phyloP scores from a whole-genome alignment of 2,113 vertebrate genomes.

The Stomatorhinus ivindoensis region DNA sequence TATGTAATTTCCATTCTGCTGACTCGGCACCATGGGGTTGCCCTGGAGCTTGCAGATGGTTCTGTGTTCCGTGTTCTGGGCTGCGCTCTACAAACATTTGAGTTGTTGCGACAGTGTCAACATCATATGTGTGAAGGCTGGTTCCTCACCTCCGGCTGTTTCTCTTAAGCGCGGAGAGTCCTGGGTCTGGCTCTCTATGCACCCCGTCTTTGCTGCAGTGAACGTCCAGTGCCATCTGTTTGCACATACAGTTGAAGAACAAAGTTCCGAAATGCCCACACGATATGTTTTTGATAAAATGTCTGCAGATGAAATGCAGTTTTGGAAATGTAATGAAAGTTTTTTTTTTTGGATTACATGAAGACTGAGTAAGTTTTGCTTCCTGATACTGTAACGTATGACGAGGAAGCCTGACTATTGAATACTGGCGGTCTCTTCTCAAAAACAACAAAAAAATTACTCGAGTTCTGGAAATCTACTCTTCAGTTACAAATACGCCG shows the following conservation, averaged over 20 bases:
- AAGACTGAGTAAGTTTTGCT: background rate
- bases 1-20: background rate
- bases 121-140: constrained; percentile 36
- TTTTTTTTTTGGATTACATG: background rate
- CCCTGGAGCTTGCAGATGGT: background rate
- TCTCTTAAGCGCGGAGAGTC: constrained; percentile 57
- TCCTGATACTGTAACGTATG: background rate
- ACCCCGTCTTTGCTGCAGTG: background rate
- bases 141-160: constrained; percentile 55
- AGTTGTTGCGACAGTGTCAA: constrained; percentile 44
- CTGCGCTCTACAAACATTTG: constrained; percentile 9
- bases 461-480: background rate
- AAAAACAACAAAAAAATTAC: background rate
- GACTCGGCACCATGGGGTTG: background rate
- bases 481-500: background rate
- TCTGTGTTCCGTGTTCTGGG: background rate
- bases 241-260: background rate
- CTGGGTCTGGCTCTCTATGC: constrained; percentile 46
- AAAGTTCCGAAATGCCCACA: background rate
- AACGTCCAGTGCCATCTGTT: background rate
- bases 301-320: background rate
- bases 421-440: background rate
- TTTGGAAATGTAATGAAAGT: background rate
- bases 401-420: background rate
- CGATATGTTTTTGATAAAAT: background rate